Conservation (phyloP, 1,140 invertebrate genomes). For the silkworm (Bombyx mori) region DNA sequence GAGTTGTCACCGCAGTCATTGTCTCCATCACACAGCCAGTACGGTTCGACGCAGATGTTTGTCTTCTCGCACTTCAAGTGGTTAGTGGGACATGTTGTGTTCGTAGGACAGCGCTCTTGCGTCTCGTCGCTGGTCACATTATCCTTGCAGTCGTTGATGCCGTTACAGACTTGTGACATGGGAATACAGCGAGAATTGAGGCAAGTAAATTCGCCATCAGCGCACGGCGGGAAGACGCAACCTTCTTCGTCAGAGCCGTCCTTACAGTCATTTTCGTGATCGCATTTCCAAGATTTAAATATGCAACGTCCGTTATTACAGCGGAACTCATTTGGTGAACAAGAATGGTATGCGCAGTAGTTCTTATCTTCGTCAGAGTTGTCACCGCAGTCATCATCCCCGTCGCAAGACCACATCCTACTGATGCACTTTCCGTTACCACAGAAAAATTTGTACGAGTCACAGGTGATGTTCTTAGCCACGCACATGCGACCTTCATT, state of each 20-base stretch:
- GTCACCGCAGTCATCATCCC: slow-evolving; percentile 95
- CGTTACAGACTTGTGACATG: slow-evolving; percentile 90
- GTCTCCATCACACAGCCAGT: slow-evolving; percentile 93
- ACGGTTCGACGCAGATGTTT: slow-evolving; percentile 95
- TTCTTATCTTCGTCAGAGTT: slow-evolving; percentile 93
- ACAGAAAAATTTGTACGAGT: slow-evolving; percentile 92
- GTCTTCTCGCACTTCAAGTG: slow-evolving; percentile 94
- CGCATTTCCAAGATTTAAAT: slow-evolving; percentile 95
- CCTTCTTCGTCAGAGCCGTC: slow-evolving; percentile 93
- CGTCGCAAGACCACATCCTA: slow-evolving; percentile 96
- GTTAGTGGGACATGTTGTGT: slow-evolving; percentile 88
- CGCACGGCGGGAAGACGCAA: slow-evolving; percentile 92
- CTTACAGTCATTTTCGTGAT: slow-evolving; percentile 95
- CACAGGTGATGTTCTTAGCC: slow-evolving; percentile 89
- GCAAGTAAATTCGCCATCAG: slow-evolving; percentile 94
- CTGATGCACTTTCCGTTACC: slow-evolving; percentile 95
- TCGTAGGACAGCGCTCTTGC: slow-evolving; percentile 86
- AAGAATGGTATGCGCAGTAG: slow-evolving; percentile 95
- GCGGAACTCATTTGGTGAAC: slow-evolving; percentile 92
- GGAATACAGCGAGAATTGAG: slow-evolving; percentile 92
- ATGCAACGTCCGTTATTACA: slow-evolving; percentile 96
- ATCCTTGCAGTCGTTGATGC: slow-evolving; percentile 95
- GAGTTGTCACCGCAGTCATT: slow-evolving; percentile 97
- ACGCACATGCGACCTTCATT: slow-evolving; percentile 95
- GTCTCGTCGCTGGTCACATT: slow-evolving; percentile 93